Base-by-base conservation (phyloP, 2,888 invertebrate genomes). In the Sclerodermus sp. region DNA sequence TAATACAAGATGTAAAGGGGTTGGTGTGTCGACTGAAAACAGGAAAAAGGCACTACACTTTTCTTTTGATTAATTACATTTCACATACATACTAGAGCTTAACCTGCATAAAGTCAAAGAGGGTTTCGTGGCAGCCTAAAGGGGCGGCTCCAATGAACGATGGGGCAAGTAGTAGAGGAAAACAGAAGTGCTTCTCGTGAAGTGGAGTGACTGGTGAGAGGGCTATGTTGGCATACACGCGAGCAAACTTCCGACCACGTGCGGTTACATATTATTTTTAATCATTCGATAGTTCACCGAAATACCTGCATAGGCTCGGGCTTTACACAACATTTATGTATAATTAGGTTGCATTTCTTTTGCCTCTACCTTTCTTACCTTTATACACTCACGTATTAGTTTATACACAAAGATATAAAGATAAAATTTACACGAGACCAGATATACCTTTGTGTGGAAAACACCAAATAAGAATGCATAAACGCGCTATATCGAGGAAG, bases 211-310 rank as follows among this genome's bases (percentile, higher is more conserved):
- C 47, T 53, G 38, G 47, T 40, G 43, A 5, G 30, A 18, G 45
- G 37, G 6, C 50, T 40, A 18, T 15, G 45, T 53, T 47, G 45
- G 50, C 51, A 45, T 49, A 60, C 54, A 64, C 58, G 61, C 57
- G 57, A 60, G 37, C 51, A 42, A 53, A 53, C 42, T 55, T 57
- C 44, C 57, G 46, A 58, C 51, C 47, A 51, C 42, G 48, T 45
- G 38, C 47, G 30, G 40, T 50, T 36, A 16, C 47, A 39, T 55
- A 61, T 61, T 59, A 61, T 65, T 61, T 65, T 60, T 56, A 61
- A 61, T 63, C 54, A 47, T 52, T 60, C 53, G 45, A 61, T 65
- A 56, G 47, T 53, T 55, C 41, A 34, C 29, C 36, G 30, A 49
- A 52, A 55, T 47, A 46, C 38, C 38, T 42, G 45, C 23, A 23